These are phyloP conservation scores for Microdon myrmicae DNA, from an alignment of 2,888 invertebrate genomes.

Conservation along the genomic window DNA sequence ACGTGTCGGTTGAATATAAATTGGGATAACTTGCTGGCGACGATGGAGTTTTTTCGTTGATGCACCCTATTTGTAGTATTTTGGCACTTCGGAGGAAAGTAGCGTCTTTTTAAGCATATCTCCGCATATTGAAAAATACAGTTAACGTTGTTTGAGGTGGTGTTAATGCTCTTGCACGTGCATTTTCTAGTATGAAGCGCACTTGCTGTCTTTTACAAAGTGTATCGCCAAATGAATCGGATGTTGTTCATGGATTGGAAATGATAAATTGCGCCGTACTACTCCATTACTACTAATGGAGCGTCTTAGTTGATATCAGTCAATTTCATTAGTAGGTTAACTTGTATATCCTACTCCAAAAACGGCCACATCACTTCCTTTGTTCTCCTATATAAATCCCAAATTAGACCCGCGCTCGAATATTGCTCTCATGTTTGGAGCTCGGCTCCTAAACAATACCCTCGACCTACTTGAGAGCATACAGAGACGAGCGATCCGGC, in stretches of 20 bases:
- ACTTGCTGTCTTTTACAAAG: constrained; percentile 7
- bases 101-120: too few species aligned
- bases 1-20: too few species aligned
- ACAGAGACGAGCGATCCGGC: too few species aligned
- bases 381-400: constrained; percentile 57
- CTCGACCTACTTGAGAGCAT: too few species aligned
- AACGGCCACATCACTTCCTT: constrained; percentile 58
- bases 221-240: constrained; percentile 21
- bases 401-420: too few species aligned
- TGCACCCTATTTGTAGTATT: too few species aligned
- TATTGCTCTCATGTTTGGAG: too few species aligned
- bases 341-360: constrained; percentile 18
- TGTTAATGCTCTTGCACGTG: not conserved
- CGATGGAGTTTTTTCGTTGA: too few species aligned
- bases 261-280: constrained; percentile 10
- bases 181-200: not conserved
- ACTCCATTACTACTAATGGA: constrained; percentile 10
- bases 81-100: too few species aligned
- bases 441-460: too few species aligned
- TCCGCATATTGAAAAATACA: constrained; percentile 7
- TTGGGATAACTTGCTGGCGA: too few species aligned
- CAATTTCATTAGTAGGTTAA: constrained; percentile 45
- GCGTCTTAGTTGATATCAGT: constrained; percentile 30
- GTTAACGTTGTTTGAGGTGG: constrained; percentile 4
- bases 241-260: constrained; percentile 23